Base-by-base conservation (phyloP, 2,797 vertebrate genomes). In the Lutjanus argentimaculatus region DNA sequence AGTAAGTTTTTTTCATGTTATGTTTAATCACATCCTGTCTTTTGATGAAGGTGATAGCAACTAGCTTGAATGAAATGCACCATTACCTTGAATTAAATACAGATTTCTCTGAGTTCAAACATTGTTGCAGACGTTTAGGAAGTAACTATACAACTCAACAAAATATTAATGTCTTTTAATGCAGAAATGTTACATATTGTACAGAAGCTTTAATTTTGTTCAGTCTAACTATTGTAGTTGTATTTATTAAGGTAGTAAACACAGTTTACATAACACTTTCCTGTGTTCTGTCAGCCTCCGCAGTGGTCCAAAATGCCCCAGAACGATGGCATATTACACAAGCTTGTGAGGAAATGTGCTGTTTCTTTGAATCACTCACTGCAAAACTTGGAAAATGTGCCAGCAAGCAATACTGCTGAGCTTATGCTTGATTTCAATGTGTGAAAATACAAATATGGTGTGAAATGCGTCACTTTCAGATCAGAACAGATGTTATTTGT, bases 371-470 rank as follows among this genome's bases (percentile, higher is more conserved):
- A 56, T 61, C 49, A 51, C 30, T 21, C 22, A 53, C 12, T 59
- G 59, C 15, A 51, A 53, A 78, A 59, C 40, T 8, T n/a, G 19
- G 25, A 43, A 55, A 55, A 62, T 14, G 51, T 52, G 49, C 49
- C 43, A 57, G 67, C 8, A 15, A 57, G 49, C 73, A 61, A 49
- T 58, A 25, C 48, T 77, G 65, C 53, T 21, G 49, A 16, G 8
- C 59, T 25, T 40, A 59, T 56, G 67, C 46, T 68, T 25, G n/a
- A 61, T 70, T 43, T 55, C 11, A 75, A 1, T 43, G 73, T 86
- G 81, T 72, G 67, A 72, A 72, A 72, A 59, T 67, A 59, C 46
- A 78, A 72, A 65, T 40, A 48, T 62, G 30, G 49, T 67, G 30
- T 57, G 55, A 61, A 73, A 66, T 42, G 52, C 17, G 7, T 58